Evolutionary conservation across 2,797 vertebrate genomes (phyloP).

Genomic region (Gadopsis marmoratus): DNA sequence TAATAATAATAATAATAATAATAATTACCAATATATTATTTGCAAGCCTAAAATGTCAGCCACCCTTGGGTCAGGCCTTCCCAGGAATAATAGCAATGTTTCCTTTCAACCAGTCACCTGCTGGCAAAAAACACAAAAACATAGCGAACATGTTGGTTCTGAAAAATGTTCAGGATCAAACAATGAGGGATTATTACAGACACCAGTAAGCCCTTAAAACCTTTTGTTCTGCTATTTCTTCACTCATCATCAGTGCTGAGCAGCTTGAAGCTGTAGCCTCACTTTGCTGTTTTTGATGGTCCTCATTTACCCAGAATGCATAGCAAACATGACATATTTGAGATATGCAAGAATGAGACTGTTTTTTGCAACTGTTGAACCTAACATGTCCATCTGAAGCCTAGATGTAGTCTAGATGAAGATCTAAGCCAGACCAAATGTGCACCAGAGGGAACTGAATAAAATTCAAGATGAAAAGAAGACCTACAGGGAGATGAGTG

Average conservation of each 20-base stretch:
- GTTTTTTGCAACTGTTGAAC: conserved; percentile 10
- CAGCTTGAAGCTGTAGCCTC: not conserved
- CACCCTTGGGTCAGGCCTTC: not conserved
- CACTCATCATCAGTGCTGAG: not conserved
- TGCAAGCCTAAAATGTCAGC: not conserved
- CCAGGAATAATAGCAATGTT: conserved; percentile 3
- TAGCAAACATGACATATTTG: not conserved
- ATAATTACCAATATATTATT: too few relatives aligned
- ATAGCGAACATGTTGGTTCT: not conserved
- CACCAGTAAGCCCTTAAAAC: not conserved
- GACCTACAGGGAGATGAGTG: conserved; percentile 15
- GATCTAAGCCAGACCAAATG: conserved; percentile 1
- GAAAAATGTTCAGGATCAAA: not conserved
- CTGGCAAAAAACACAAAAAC: not conserved
- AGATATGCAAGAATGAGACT: not conserved
- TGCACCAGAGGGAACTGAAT: not conserved
- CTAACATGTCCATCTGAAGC: conserved; percentile 5
- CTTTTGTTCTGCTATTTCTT: not conserved
- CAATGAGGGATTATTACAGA: not conserved
- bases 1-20: too few relatives aligned
- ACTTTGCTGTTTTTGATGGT: not conserved
- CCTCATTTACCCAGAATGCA: not conserved
- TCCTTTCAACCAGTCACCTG: not conserved
- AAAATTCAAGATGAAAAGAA: conserved; percentile 30
- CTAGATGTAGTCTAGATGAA: not conserved